Base-by-base conservation (phyloP, 2,888 invertebrate genomes). In the Lithophane ornitopus region DNA sequence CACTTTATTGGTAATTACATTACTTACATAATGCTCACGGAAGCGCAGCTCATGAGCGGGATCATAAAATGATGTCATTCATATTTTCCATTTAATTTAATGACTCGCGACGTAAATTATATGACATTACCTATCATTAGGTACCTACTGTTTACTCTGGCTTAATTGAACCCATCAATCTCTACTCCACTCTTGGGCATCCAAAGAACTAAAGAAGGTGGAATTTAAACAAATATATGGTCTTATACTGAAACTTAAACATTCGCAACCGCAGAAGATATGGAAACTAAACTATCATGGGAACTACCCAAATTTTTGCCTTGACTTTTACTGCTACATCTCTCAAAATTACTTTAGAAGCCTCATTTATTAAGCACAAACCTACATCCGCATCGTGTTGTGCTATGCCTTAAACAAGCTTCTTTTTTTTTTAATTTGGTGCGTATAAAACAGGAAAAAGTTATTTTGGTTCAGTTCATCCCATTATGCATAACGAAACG, bases 401-500 rank as follows among this genome's bases (percentile, higher is more conserved):
- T 52, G 56, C 61, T 63, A 46, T 65, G 58, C 49, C 58, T 74
- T 74, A 82, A 74, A 81, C 73, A 81, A 63, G 16, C 16, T n/a
- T n/a, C 39, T 66, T 19, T 74, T 74, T 80, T 80, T 76, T 69
- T 69, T 76, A 81, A 76, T 56, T 67, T 56, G 41, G 16, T 66
- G 16, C 11, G 59, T 59, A 66, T 58, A 44, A 66, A 70, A 34
- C 46, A 26, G 52, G 68, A 83, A 77, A 74, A 84, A 73, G 28
- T 85, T 75, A 85, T 78, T 85, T 78, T 81, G 41, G 70, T 81
- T 71, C 62, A 73, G 67, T 75, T 73, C 70, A 59, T 72, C 63
- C 68, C 70, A 75, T 83, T 83, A 81, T 71, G 72, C 83, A 84
- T 70, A 78, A 70, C 70, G 66, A 81, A 85, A 81, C 56, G 70